A percentile compares a stretch with the other conserved stretches of the same genome.
Conservation (phyloP, 2,113 vertebrate genomes). For the Reinhardtius hippoglossoides region DNA sequence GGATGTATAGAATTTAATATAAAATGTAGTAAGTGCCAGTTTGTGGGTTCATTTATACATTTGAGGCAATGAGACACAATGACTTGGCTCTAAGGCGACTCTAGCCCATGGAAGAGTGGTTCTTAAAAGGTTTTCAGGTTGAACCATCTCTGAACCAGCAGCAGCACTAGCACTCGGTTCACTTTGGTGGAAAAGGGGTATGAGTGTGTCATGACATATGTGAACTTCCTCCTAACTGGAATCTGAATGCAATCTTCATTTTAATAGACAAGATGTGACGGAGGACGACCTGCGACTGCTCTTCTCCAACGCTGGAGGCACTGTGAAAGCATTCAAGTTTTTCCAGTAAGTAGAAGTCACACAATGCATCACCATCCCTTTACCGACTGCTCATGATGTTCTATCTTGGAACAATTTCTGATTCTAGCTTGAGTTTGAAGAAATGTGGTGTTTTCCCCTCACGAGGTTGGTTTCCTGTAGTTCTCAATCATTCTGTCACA, state of each 20-base stretch:
- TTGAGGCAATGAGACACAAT: no score
- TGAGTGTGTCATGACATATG: no score
- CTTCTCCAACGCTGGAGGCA: constrained; percentile 95
- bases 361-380: background rate
- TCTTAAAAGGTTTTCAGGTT: no score
- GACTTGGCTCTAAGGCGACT: no score
- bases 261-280: constrained; percentile 89
- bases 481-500: fast-evolving
- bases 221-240: background rate
- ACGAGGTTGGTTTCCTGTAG: background rate
- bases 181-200: no score
- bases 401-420: no score
- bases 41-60: no score
- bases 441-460: background rate
- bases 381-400: background rate
- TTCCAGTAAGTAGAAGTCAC: constrained; percentile 91
- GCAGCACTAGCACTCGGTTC: no score
- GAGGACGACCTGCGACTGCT: constrained; percentile 95
- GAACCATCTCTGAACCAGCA: no score
- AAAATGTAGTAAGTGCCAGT: no score
- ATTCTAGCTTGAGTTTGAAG: background rate
- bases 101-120: no score
- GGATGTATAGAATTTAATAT: no score
- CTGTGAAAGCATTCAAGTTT: constrained; percentile 99
- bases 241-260: constrained; percentile 13